Evolutionary conservation across 2,888 invertebrate genomes (phyloP), one percentile per base, ranked within the genome.

Genomic region (Drosophila algonquin): DNA sequence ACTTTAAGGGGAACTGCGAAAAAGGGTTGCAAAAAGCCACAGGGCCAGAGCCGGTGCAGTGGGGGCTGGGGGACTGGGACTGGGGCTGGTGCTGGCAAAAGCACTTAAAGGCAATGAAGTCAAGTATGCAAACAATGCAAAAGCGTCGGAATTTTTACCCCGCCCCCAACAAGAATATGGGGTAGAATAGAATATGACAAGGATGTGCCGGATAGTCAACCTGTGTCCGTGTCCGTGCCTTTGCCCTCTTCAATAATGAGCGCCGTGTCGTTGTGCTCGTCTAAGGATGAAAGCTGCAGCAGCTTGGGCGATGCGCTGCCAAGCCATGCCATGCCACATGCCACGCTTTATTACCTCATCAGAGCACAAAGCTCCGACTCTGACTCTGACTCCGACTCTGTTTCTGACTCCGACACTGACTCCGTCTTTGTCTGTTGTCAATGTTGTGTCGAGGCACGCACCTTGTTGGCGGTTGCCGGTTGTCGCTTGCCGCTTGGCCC

Each of bases 31-130:
- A 70, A 44, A 53, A 21, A 60, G 44, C 18, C 47, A 35, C 14
- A 48, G 21, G 14, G 3, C 18, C 12, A 48, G 35, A 3, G 12
- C 3, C 10, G 35, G 55, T 65, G 53, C 51, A 59, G 55, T 74
- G 67, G 53, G 79, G 46, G 73, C 59, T n/a, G 18, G 18, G 51
- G 59, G 51, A 40, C 2, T 5, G 35, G 14, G 27, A 4, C 10
- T 10, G 32, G 14, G 63, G 51, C 27, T 10, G 14, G 10, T 32
- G 32, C 32, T 32, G 14, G 35, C 5, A 35, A 12, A 12, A 56
- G 27, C 79, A 83, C 87, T 85, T 83, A 70, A 88, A 73, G 73
- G 87, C 85, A 86, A 83, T 86, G 87, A 78, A 88, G 85, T 88
- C 84, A 86, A 86, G 89, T 83, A 58, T 61, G 76, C 71, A 87